These are phyloP conservation scores for Pollicipes pollicipes DNA, from an alignment of 1,140 invertebrate genomes.

Conservation along the genomic window DNA sequence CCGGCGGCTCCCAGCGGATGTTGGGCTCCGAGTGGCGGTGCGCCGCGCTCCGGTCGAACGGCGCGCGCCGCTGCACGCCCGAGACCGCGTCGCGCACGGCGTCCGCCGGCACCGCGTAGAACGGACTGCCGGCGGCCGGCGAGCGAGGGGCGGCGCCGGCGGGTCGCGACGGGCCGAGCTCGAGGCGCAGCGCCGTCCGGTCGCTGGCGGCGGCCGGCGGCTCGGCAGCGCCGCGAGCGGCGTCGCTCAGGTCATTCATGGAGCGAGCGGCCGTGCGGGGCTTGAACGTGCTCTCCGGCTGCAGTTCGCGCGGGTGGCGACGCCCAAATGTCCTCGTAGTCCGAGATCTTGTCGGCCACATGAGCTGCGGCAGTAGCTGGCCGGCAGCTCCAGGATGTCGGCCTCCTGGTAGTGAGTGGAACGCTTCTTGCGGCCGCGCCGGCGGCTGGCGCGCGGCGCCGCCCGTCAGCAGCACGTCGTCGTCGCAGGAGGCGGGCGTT, in stretches of 20 bases:
- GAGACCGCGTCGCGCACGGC: constrained; percentile 32
- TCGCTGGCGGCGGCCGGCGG: too few relatives aligned
- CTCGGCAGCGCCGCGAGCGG: too few relatives aligned
- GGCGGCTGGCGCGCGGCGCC: background rate
- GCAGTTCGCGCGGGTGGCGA: too few relatives aligned
- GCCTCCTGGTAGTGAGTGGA: constrained; percentile 52
- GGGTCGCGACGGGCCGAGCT: too few relatives aligned
- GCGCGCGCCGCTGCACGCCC: background rate
- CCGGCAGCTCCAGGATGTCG: constrained; percentile 62
- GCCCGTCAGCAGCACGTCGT: too few relatives aligned
- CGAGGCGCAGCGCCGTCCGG: too few relatives aligned
- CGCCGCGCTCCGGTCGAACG: constrained; percentile 3
- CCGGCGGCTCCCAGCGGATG: background rate
- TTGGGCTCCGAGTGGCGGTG: constrained; percentile 34
- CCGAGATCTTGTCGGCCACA: too few relatives aligned
- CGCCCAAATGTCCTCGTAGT: constrained; percentile 88
- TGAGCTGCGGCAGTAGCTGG: constrained; percentile 58
- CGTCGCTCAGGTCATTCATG: too few relatives aligned
- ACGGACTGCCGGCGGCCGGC: constrained; percentile 41
- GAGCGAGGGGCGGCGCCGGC: too few relatives aligned
- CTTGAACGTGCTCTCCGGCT: too few relatives aligned
- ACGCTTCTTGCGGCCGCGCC: constrained; percentile 17
- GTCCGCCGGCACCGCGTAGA: constrained; percentile 81
- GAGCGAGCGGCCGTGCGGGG: too few relatives aligned
- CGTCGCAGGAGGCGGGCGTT: background rate